Evolutionary conservation across 2,888 invertebrate genomes (phyloP).

Genomic region (Stegana nigrithorax): DNA sequence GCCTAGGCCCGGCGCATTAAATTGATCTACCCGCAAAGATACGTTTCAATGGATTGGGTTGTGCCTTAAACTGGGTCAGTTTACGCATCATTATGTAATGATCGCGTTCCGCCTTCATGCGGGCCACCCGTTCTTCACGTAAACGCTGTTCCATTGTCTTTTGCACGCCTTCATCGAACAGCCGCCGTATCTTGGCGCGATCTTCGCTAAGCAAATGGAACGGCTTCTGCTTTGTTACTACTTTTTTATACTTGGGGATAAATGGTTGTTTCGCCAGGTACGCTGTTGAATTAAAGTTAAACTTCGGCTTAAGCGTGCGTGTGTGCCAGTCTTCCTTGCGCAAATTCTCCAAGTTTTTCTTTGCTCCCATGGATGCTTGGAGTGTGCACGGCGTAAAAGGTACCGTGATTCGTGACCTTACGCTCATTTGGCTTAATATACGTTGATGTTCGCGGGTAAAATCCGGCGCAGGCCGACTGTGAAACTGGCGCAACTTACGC

Average conservation of each 20-base stretch:
- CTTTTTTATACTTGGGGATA: constrained; percentile 31
- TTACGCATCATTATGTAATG: constrained; percentile 30
- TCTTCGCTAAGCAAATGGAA: constrained; percentile 31
- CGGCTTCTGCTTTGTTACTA: constrained; percentile 31
- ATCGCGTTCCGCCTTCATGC: not conserved
- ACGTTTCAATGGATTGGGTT: constrained; percentile 37
- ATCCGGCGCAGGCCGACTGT: constrained; percentile 36
- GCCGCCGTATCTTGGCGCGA: constrained; percentile 30
- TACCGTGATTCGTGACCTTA: constrained; percentile 29
- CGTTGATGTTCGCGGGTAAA: constrained; percentile 23
- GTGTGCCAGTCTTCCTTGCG: not conserved
- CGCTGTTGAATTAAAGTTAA: not conserved
- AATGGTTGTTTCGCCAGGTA: constrained; percentile 37
- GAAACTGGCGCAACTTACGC: constrained; percentile 19
- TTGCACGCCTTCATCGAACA: constrained; percentile 28
- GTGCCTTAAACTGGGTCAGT: constrained; percentile 43
- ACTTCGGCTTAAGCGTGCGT: not conserved
- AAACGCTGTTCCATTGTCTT: constrained; percentile 18
- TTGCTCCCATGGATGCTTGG: constrained; percentile 24
- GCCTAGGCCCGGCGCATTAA: too few species aligned
- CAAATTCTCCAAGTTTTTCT: not conserved
- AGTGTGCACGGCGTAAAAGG: constrained; percentile 39
- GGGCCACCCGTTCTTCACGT: not conserved
- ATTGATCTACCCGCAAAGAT: too few species aligned
- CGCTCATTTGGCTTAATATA: not conserved